These are phyloP conservation scores for Rhinichthys klamathensis DNA, from an alignment of 2,113 vertebrate genomes.

Conservation along the genomic window DNA sequence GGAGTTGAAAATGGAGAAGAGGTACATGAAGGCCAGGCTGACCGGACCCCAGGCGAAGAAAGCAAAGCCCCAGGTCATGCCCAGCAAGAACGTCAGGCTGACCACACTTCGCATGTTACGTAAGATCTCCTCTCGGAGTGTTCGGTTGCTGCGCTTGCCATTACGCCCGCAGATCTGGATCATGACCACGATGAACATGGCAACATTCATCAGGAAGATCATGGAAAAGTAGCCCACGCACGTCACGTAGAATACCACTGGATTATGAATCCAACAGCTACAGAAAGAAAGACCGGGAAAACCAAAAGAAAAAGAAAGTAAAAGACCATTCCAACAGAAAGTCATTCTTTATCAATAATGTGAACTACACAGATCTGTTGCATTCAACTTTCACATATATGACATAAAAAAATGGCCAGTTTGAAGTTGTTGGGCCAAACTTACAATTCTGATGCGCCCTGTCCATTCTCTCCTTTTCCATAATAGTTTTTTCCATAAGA, in stretches of 20 bases:
- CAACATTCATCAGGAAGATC: slow-evolving; percentile 91
- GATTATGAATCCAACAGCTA: slow-evolving; percentile 90
- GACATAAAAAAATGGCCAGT: background rate
- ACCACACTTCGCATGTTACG: slow-evolving; percentile 91
- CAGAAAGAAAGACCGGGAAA: slow-evolving; percentile 12
- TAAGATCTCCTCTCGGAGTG: slow-evolving; percentile 87
- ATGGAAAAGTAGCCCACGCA: slow-evolving; percentile 90
- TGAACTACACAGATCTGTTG: background rate
- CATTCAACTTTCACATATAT: background rate
- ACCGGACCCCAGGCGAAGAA: slow-evolving; percentile 95
- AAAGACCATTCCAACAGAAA: background rate
- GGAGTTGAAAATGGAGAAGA: slow-evolving; percentile 97
- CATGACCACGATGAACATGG: slow-evolving; percentile 99
- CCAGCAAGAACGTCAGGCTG: slow-evolving; percentile 94
- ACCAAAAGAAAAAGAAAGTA: background rate
- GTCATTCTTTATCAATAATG: background rate
- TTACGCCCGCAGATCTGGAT: slow-evolving; percentile 97
- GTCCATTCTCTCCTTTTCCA: slow-evolving; percentile 64
- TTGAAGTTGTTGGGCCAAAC: slow-evolving; percentile 63
- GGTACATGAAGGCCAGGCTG: slow-evolving; percentile 87
- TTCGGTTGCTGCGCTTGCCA: slow-evolving; percentile 90
- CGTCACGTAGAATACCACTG: slow-evolving; percentile 85
- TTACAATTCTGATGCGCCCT: slow-evolving; percentile 87
- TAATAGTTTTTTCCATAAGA: slow-evolving; percentile 82
- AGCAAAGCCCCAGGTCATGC: slow-evolving; percentile 98